A percentile compares a stretch with the other conserved stretches of the same genome.
Conservation (phyloP, 2,888 invertebrate species). For the Leptopilina syphax region DNA sequence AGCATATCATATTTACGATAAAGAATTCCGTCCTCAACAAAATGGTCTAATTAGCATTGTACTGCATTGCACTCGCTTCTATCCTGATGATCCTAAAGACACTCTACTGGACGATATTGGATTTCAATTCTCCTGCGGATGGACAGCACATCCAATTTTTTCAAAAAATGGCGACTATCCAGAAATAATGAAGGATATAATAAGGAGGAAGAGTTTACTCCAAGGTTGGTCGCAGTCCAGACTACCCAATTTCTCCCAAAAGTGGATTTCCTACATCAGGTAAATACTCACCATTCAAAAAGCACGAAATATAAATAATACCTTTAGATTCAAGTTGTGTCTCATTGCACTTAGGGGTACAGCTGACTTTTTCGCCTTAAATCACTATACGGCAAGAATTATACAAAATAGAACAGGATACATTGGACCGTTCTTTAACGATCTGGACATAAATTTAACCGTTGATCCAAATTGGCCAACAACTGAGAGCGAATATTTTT, state of each 20-base stretch:
- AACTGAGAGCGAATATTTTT: slow-evolving; percentile 74
- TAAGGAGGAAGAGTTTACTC: slow-evolving; percentile 74
- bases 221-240: slow-evolving; percentile 76
- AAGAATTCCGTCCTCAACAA: slow-evolving; percentile 79
- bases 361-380: slow-evolving; percentile 86
- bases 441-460: slow-evolving; percentile 78
- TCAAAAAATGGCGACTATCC: slow-evolving; percentile 78
- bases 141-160: slow-evolving; percentile 77
- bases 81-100: slow-evolving; percentile 51
- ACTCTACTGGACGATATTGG: slow-evolving; percentile 44
- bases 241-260: slow-evolving; percentile 75
- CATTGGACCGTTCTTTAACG: slow-evolving; percentile 52
- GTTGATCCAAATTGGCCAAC: slow-evolving; percentile 81
- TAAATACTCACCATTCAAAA: background rate
- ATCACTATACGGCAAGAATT: slow-evolving; percentile 83
- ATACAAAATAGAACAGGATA: slow-evolving; percentile 57
- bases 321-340: background rate
- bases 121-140: slow-evolving; percentile 76
- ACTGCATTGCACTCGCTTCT: slow-evolving; percentile 47
- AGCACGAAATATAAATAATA: background rate
- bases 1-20: slow-evolving; percentile 82
- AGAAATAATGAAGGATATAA: slow-evolving; percentile 74
- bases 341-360: slow-evolving; percentile 75
- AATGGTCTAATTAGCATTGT: slow-evolving; percentile 77
- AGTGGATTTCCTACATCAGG: slow-evolving; percentile 78